Conservation (phyloP, 2,113 vertebrate genomes). For the Embiotoca jacksoni region DNA sequence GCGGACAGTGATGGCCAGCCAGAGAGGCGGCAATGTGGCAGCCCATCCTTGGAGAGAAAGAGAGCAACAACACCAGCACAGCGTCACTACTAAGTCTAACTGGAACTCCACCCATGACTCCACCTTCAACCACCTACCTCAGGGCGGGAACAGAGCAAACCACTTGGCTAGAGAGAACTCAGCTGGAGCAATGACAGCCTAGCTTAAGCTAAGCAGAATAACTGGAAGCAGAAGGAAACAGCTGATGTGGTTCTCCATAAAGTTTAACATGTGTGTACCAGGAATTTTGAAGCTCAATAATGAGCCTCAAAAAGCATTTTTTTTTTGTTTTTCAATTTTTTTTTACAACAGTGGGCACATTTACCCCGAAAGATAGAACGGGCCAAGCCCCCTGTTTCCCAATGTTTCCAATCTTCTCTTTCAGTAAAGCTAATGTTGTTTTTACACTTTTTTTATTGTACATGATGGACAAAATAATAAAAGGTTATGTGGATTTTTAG, state of each 20-base stretch:
- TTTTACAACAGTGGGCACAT: too few species aligned
- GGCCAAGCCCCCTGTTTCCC: too few species aligned
- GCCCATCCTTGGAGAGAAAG: slow-evolving; percentile 42
- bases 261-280: neutral
- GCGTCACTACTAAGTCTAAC: slow-evolving; percentile 1
- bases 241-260: too few species aligned
- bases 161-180: too few species aligned
- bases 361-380: neutral
- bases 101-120: slow-evolving; percentile 7
- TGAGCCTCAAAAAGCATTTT: too few species aligned
- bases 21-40: slow-evolving; percentile 63
- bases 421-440: too few species aligned
- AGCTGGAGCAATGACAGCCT: neutral
- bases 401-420: too few species aligned
- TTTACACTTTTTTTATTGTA: neutral
- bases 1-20: slow-evolving; percentile 45
- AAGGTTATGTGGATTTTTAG: neutral
- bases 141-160: neutral
- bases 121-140: neutral
- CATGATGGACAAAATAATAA: neutral
- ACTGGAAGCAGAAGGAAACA: too few species aligned
- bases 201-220: neutral
- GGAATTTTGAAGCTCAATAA: too few species aligned
- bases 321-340: too few species aligned
- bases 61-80: neutral